Percentiles rank a stretch among this genome's conserved stretches.
These are phyloP conservation scores for Calvadosia cruxmelitensis DNA, from an alignment of 30 jellyfish, hydroid and myxozoan genomes.

Conservation along the genomic window DNA sequence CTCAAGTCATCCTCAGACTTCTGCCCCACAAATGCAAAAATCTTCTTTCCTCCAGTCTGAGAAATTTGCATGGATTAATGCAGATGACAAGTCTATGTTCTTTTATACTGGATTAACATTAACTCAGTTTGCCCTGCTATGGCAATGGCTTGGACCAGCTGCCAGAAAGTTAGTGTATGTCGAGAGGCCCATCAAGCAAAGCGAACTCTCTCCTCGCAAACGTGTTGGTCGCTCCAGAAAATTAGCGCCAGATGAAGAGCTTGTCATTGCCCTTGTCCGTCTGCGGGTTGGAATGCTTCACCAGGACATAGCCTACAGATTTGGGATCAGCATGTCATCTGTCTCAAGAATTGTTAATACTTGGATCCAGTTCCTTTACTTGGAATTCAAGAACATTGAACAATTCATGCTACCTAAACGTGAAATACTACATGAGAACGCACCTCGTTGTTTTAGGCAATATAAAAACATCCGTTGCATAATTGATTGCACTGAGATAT, in stretches of 20 bases:
- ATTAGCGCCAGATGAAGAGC: slow-evolving; percentile 22
- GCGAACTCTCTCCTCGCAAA: too few relatives aligned
- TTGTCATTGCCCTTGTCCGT: slow-evolving; percentile 34
- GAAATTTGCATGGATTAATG: too few relatives aligned
- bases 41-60: too few relatives aligned
- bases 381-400: slow-evolving; percentile 39
- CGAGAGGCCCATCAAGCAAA: too few relatives aligned
- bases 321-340: slow-evolving; percentile 31
- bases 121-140: too few relatives aligned
- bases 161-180: too few relatives aligned
- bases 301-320: slow-evolving; percentile 39
- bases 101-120: too few relatives aligned
- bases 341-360: slow-evolving; percentile 39
- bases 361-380: slow-evolving; percentile 45
- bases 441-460: slow-evolving; percentile 30
- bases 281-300: slow-evolving; percentile 45
- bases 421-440: slow-evolving; percentile 5
- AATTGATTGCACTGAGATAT: slow-evolving; percentile 56
- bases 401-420: slow-evolving; percentile 44
- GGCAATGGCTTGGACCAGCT: too few relatives aligned
- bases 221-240: too few relatives aligned
- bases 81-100: too few relatives aligned
- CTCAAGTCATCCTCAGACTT: too few relatives aligned
- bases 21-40: too few relatives aligned
- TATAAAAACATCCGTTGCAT: slow-evolving; percentile 33